Evolutionary conservation across 2,113 vertebrate genomes (phyloP), one percentile per base, ranked within the genome.

Genomic region (Callaeas wilsoni): DNA sequence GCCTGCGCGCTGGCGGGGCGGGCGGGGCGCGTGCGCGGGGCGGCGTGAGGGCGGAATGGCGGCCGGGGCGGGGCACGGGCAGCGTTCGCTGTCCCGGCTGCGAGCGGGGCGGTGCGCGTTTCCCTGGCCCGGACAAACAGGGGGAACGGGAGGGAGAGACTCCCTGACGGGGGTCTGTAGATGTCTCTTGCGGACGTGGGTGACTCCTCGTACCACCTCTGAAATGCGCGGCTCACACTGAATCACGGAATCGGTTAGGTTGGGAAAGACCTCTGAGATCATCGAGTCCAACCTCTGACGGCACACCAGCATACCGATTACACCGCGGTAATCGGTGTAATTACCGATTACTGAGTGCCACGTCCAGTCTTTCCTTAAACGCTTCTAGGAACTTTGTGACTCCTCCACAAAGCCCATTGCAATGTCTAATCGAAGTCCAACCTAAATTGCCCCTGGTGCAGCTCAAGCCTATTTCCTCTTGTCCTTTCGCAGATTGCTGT

Each of bases 101-200:
- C 10, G 12, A 4, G 12, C 1, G 15, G 12, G 26, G 20, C 6
- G 13, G 16, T 8, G 33, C 5, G 0, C 20, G 13, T 14, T 4
- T 13, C 4, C 6, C 1, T n/a, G 27, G 5, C 4, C 2, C 3
- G 30, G 7, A 14, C 6, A 9, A 6, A 4, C 2, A 10, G 49
- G 2, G 57, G 42, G 10, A 35, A 2, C 2, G n/a, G 23, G 37
- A 35, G 27, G 2, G 16, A 6, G 22, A 7, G 23, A 2, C 6
- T 26, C 13, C 6, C 9, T 44, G 9, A 0, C 0, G 1, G 3
- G 21, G 2, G 2, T 52, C 1, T 15, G 18, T 7, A 2, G 8
- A 0, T 19, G 44, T 10, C 2, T 32, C 6, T 32, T 23, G 17
- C 1, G 3, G 2, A 6, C 16, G 33, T 3, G 39, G 9, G 29